Evolutionary conservation across 2,113 vertebrate genomes (phyloP).

Genomic region (Peromyscus maniculatus): DNA sequence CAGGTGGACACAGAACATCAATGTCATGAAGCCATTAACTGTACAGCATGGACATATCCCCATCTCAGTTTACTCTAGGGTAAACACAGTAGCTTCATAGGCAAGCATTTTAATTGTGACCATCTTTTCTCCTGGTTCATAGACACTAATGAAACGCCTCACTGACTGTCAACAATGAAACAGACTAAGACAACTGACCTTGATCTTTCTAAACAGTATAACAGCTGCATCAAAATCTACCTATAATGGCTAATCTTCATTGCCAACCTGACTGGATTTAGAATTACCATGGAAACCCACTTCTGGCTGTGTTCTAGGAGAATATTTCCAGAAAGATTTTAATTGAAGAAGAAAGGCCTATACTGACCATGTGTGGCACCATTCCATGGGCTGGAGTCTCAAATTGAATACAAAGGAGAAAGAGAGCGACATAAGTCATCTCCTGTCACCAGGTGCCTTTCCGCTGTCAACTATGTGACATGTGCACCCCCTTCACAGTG

Average conservation of each 20-base stretch:
- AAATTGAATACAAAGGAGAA: background rate
- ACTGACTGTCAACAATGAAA: background rate
- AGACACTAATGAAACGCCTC: conserved; percentile 17
- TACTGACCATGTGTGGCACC: background rate
- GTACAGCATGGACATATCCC: background rate
- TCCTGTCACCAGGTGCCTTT: too few species aligned
- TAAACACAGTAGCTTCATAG: conserved; percentile 8
- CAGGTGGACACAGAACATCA: background rate
- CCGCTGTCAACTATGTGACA: too few species aligned
- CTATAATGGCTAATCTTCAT: background rate
- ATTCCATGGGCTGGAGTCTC: background rate
- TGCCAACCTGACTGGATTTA: background rate
- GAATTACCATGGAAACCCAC: background rate
- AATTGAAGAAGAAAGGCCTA: background rate
- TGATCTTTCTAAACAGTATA: background rate
- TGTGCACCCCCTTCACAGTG: too few species aligned
- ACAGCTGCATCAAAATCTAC: background rate
- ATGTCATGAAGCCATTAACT: conserved; percentile 8
- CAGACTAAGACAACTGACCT: background rate
- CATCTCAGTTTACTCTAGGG: conserved; percentile 13
- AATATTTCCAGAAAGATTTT: background rate
- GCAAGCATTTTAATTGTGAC: background rate
- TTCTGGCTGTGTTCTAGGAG: background rate
- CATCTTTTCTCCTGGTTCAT: background rate
- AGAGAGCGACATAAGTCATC: too few species aligned